phyloP scores from a whole-genome alignment of 2,888 invertebrate genomes.

The Glaucopsyche alexis region DNA sequence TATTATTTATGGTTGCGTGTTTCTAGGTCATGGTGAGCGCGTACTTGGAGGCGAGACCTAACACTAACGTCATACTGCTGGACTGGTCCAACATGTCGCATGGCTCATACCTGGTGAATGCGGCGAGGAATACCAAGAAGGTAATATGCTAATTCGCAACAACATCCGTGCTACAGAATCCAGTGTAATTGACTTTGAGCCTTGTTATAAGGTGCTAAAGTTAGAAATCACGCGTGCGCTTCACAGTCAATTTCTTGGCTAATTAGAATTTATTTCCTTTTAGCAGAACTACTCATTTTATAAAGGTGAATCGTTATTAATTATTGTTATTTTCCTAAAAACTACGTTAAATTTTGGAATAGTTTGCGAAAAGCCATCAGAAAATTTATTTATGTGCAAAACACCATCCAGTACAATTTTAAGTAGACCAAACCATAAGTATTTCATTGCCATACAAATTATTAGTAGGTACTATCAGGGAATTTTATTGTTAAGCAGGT shows the following conservation, averaged over 20 bases:
- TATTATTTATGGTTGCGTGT: conserved; percentile 17
- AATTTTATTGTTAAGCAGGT: no score
- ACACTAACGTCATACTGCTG: conserved; percentile 66
- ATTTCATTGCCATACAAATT: no score
- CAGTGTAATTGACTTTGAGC: background rate
- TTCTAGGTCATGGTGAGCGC: conserved; percentile 70
- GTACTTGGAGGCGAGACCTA: conserved; percentile 65
- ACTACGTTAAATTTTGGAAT: background rate
- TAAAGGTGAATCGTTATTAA: background rate
- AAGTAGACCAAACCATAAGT: no score
- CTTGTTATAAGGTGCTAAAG: background rate
- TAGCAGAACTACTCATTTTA: conserved; percentile 47
- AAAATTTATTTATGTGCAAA: background rate
- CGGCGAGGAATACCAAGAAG: conserved; percentile 80
- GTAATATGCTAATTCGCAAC: conserved; percentile 51
- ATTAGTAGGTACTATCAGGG: no score
- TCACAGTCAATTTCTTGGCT: background rate
- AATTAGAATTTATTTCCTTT: background rate
- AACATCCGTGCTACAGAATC: background rate
- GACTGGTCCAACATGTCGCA: conserved; percentile 78
- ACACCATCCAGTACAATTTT: background rate
- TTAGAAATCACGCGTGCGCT: background rate
- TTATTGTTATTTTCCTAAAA: background rate
- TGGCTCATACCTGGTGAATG: conserved; percentile 77
- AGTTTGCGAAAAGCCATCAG: background rate